Conservation (phyloP, 2,797 vertebrate species). For the Anguilla pacifica region DNA sequence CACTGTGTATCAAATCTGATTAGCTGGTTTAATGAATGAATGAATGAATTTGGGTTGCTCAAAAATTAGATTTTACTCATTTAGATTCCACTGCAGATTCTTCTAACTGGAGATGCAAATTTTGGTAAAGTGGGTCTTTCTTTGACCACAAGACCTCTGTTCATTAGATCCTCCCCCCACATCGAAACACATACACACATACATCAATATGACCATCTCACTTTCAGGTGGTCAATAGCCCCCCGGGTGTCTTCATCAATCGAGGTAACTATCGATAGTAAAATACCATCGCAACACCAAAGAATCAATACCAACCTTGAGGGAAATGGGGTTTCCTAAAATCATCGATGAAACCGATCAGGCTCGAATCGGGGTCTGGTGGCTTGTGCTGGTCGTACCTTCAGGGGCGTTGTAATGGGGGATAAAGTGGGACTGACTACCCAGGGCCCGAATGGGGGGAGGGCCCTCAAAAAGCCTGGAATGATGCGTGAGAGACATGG, state of each 20-base stretch:
- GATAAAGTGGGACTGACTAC: too few relatives aligned
- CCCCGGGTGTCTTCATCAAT: constrained; percentile 74
- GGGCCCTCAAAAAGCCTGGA: too few relatives aligned
- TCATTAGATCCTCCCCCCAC: background rate
- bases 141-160: background rate
- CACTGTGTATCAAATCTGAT: background rate
- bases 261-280: constrained; percentile 74
- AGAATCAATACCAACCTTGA: constrained; percentile 73
- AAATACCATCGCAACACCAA: constrained; percentile 75
- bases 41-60: background rate
- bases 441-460: too few relatives aligned
- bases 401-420: constrained; percentile 44
- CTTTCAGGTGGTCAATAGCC: constrained; percentile 68
- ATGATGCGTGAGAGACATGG: too few relatives aligned
- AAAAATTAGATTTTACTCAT: background rate
- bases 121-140: background rate
- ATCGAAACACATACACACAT: constrained; percentile 34
- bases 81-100: background rate
- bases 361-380: constrained; percentile 62
- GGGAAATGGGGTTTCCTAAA: constrained; percentile 65
- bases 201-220: constrained; percentile 66
- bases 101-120: background rate
- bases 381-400: constrained; percentile 70
- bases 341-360: constrained; percentile 75
- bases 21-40: background rate